phyloP scores from a whole-genome alignment of 2,113 vertebrate genomes.

The Chloroceryle aenea region DNA sequence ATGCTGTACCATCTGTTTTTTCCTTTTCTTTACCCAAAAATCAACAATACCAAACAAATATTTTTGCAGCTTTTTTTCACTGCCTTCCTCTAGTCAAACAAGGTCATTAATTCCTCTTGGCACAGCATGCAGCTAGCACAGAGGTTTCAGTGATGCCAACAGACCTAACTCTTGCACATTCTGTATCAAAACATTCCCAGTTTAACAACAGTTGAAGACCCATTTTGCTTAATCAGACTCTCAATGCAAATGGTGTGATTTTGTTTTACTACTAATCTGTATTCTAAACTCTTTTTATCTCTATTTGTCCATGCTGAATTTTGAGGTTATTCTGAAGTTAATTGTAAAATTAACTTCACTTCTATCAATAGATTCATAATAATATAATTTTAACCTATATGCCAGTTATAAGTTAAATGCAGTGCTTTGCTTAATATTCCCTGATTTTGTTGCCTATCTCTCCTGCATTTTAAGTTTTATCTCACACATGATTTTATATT shows the following conservation, averaged over 20 bases:
- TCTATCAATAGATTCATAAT: not conserved
- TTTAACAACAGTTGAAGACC: not conserved
- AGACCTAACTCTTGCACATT: not conserved
- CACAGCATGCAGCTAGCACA: not conserved
- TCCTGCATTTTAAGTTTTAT: not conserved
- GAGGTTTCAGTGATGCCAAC: not conserved
- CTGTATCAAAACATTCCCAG: not conserved
- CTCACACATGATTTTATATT: not conserved
- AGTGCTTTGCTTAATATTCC: not conserved
- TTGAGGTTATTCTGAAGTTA: not conserved
- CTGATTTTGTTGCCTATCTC: not conserved
- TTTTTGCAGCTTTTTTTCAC: not conserved
- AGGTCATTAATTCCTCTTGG: not conserved
- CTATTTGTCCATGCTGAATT: not conserved
- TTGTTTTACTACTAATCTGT: not conserved
- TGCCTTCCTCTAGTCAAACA: not conserved
- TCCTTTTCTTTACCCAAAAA: not conserved
- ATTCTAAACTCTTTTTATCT: not conserved
- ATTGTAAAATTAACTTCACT: not conserved
- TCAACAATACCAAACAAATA: not conserved
- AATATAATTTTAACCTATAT: not conserved
- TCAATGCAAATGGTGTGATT: not conserved
- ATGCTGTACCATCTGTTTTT: not conserved
- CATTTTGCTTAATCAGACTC: not conserved
- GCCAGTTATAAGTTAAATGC: not conserved